Evolutionary conservation across 2,113 vertebrate species (phyloP).

Genomic region (Oncorhynchus tshawytscha): DNA sequence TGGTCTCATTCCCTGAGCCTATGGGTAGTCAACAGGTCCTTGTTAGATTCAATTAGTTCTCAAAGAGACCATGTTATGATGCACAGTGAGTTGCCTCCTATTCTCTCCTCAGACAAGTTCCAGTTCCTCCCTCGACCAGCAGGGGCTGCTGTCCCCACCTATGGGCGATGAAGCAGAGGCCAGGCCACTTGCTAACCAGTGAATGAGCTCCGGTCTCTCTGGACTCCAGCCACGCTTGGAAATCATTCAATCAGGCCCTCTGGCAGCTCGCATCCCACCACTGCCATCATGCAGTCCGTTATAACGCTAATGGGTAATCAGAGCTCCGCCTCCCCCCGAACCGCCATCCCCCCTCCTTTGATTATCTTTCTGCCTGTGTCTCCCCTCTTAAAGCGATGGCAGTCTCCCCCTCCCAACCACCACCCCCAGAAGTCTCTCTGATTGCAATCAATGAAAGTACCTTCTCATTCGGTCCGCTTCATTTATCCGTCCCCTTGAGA

Average conservation of each 20-base stretch:
- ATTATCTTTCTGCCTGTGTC: slow-evolving; percentile 35
- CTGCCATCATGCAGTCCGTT: not conserved
- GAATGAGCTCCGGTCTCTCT: slow-evolving; percentile 10
- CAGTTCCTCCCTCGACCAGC: slow-evolving; percentile 14
- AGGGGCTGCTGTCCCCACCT: slow-evolving; percentile 27
- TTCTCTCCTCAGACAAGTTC: not conserved
- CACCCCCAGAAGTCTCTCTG: slow-evolving; percentile 25
- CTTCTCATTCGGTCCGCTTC: slow-evolving; percentile 44
- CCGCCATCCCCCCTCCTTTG: slow-evolving; percentile 19
- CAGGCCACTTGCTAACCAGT: not conserved
- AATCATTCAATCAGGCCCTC: slow-evolving; percentile 49
- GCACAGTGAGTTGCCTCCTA: not conserved
- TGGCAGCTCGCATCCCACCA: slow-evolving; percentile 18
- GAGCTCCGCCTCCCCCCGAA: slow-evolving; percentile 28
- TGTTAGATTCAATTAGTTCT: not conserved
- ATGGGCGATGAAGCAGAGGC: not conserved
- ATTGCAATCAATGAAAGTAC: slow-evolving; percentile 61
- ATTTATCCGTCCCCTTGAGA: slow-evolving; percentile 37
- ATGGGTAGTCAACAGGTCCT: not conserved
- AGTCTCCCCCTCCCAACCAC: slow-evolving; percentile 8
- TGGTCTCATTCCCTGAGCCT: not conserved
- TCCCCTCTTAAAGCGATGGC: slow-evolving; percentile 29
- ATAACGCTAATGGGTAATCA: slow-evolving; percentile 45
- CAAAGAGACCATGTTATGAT: not conserved
- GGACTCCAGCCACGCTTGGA: slow-evolving; percentile 35